Conservation (phyloP, 2,113 vertebrate genomes). For the Gobius niger region DNA sequence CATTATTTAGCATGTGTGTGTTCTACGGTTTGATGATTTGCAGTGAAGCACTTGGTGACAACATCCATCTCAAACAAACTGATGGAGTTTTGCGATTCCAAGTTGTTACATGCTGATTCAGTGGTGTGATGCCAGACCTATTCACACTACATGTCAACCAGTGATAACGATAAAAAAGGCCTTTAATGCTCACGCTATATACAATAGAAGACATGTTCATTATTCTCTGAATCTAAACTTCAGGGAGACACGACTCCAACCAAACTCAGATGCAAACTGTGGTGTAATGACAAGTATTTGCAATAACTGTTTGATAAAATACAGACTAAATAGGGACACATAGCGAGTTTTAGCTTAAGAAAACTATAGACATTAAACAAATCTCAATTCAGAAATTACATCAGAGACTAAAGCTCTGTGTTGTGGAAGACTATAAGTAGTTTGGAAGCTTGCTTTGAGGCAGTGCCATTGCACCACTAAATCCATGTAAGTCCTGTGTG, state of each 20-base stretch:
- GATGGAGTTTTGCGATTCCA: slow-evolving; percentile 73
- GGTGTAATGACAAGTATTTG: slow-evolving; percentile 19
- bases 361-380: slow-evolving; percentile 12
- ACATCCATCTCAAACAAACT: slow-evolving; percentile 61
- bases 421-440: slow-evolving; percentile 34
- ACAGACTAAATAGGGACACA: neutral
- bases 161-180: slow-evolving; percentile 5
- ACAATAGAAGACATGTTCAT: neutral
- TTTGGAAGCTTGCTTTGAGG: slow-evolving; percentile 53
- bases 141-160: slow-evolving; percentile 72
- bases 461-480: slow-evolving; percentile 88
- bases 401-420: slow-evolving; percentile 37
- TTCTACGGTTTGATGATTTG: slow-evolving; percentile 54
- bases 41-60: slow-evolving; percentile 74
- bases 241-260: slow-evolving; percentile 1
- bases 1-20: slow-evolving; percentile 34
- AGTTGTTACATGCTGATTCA: slow-evolving; percentile 83
- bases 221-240: neutral
- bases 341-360: slow-evolving; percentile 3
- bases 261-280: slow-evolving; percentile 12
- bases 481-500: slow-evolving; percentile 84
- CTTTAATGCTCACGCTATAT: neutral
- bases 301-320: slow-evolving; percentile 8
- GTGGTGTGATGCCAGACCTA: slow-evolving; percentile 86
- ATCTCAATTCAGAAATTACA: neutral